Evolutionary conservation across 2,113 vertebrate species (phyloP).

Genomic region (Eptesicus fuscus): DNA sequence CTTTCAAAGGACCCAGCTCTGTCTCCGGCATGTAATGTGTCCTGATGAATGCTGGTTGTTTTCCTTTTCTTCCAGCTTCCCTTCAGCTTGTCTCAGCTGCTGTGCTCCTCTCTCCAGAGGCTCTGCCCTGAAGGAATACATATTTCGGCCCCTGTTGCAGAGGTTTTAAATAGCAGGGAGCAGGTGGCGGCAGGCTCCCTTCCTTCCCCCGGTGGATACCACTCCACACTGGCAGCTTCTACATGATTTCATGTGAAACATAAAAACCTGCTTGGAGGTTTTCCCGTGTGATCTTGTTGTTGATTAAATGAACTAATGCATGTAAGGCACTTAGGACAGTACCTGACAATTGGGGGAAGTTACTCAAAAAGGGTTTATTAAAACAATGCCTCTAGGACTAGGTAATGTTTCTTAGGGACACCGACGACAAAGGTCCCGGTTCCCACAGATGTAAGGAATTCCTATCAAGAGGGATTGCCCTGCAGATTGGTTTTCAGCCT

Average conservation of each 20-base stretch:
- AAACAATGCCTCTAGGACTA: not conserved
- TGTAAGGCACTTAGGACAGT: not conserved
- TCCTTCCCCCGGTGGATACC: not conserved
- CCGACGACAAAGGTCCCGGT: not conserved
- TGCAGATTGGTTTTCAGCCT: not conserved
- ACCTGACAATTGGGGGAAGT: not conserved
- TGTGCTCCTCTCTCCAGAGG: not conserved
- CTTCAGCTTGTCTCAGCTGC: not conserved
- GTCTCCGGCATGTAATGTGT: not conserved
- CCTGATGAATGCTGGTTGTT: not conserved
- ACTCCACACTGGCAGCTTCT: not conserved
- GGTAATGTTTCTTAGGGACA: not conserved
- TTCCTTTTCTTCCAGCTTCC: not conserved
- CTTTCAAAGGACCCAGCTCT: not conserved
- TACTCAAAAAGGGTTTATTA: not conserved
- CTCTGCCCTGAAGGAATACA: not conserved
- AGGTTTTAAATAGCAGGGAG: slow-evolving; percentile 11
- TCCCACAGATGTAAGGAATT: not conserved
- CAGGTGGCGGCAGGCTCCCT: not conserved
- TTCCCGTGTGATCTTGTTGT: not conserved
- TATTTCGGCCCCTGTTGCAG: not conserved
- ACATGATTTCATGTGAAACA: not conserved
- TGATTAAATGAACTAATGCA: slow-evolving; percentile 42
- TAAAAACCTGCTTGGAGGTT: not conserved
- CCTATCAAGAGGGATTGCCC: not conserved